Conservation (phyloP, 1,140 invertebrate genomes). For the Lethrus apterus region DNA sequence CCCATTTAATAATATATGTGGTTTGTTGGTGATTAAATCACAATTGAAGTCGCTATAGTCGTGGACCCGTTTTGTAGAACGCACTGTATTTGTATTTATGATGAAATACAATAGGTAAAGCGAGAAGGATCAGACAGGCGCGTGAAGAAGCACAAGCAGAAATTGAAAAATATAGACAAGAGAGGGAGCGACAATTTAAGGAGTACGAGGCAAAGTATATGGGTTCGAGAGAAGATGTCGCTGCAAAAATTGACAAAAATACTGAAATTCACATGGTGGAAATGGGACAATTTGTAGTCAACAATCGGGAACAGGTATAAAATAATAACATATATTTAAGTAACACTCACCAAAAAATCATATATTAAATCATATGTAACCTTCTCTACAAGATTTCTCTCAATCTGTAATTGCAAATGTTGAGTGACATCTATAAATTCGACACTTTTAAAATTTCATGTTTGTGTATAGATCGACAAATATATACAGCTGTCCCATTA, state of each 20-base stretch:
- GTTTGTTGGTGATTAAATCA: too few species aligned
- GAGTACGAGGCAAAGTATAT: conserved; percentile 90
- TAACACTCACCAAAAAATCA: too few species aligned
- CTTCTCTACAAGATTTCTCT: too few species aligned
- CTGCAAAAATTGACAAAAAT: conserved; percentile 80
- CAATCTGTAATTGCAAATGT: too few species aligned
- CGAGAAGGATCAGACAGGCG: conserved; percentile 93
- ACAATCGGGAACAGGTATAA: conserved; percentile 68
- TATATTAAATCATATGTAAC: too few species aligned
- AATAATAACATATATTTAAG: too few species aligned
- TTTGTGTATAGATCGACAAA: too few species aligned
- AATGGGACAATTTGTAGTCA: conserved; percentile 69
- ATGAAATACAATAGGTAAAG: conserved; percentile 67
- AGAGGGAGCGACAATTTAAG: conserved; percentile 84
- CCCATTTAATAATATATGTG: background rate
- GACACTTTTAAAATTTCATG: too few species aligned
- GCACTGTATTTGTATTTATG: background rate
- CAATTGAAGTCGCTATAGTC: background rate
- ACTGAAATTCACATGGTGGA: conserved; percentile 72
- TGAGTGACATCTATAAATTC: too few species aligned
- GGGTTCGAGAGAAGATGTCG: conserved; percentile 83
- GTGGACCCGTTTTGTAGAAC: conserved; percentile 1
- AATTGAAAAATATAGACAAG: conserved; percentile 92
- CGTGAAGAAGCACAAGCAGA: conserved; percentile 98
- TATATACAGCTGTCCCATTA: too few species aligned